Base-by-base conservation (phyloP, 1,140 invertebrate species). In the Leptinotarsa defecta region DNA sequence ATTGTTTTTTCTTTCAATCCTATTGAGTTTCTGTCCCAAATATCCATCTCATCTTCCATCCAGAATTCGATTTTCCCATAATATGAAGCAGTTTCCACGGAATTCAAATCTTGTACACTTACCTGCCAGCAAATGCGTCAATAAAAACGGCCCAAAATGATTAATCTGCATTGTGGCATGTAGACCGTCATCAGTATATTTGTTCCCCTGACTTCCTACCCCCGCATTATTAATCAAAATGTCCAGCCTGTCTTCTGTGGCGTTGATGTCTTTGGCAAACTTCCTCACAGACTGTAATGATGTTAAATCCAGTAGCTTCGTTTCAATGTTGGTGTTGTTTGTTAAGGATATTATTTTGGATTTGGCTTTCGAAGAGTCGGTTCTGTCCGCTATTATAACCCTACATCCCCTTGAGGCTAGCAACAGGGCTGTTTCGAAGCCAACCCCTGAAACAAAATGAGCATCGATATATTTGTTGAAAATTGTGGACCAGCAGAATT, bases 221-320 rank as follows among this genome's bases (percentile, higher is more conserved):
- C 84, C 87, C 6, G 92, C 91, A 82, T 93, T 93, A 79, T 93
- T 93, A 4, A 94, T 88, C 4, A 94, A 82, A 63, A 90, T 86
- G 80, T 91, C 88, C 6, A 91, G 73, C 67, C 86, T 81, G 3
- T 82, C 62, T 77, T 88, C 87, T n/a, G 81, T 84, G 6, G 78
- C 77, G 34, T 87, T 82, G 15, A 89, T 87, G 34, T 88, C 85
- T 48, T 81, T 79, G 13, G 86, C 86, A 79, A 89, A 88, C 71
- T 84, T 81, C 52, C 88, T 81, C n/a, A 89, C 84, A 0, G 87
- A 88, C 34, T 84, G 75, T 48, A 89, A 82, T 61, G 84, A 87
- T 68, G 84, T 80, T 43, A 89, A 79, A 81, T 89, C 87, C 34
- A 86, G 70, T 48, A 82, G 64, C 76, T 82, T 84, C 13, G 78